These are phyloP conservation scores for Chloroceryle amazona DNA, from an alignment of 2,797 vertebrate species.

Conservation along the genomic window DNA sequence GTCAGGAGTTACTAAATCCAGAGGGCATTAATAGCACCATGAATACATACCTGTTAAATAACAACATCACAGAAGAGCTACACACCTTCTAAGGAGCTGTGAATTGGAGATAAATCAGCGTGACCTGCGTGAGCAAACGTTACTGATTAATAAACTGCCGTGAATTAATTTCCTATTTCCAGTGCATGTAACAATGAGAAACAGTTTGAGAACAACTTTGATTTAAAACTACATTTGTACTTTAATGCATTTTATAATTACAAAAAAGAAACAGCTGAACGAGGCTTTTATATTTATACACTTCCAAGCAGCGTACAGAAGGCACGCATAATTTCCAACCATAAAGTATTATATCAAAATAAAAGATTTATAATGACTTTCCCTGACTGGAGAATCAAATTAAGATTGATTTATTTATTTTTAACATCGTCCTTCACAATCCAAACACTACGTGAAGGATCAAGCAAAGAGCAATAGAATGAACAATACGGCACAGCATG, in stretches of 20 bases:
- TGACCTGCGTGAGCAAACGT: conserved; percentile 67
- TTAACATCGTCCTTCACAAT: not conserved
- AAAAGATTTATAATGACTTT: conserved; percentile 54
- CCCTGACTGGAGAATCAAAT: conserved; percentile 56
- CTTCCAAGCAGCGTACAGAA: conserved; percentile 44
- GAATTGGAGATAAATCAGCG: conserved; percentile 56
- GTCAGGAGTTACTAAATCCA: not conserved
- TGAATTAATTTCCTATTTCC: conserved; percentile 44
- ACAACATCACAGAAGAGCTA: conserved; percentile 34
- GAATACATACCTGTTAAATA: conserved; percentile 33
- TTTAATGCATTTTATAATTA: conserved; percentile 60
- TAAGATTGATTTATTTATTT: not conserved
- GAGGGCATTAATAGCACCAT: not conserved
- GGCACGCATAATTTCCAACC: conserved; percentile 52
- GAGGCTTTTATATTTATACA: conserved; percentile 44
- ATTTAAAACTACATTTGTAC: conserved; percentile 61
- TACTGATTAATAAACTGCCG: conserved; percentile 65
- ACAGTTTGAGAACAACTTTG: conserved; percentile 35
- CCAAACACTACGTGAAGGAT: not conserved
- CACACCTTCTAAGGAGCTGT: conserved; percentile 41
- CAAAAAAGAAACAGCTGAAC: conserved; percentile 45
- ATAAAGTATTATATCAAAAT: conserved; percentile 60
- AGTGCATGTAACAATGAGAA: conserved; percentile 18
- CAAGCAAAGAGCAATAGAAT: conserved; percentile 4
- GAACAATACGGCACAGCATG: conserved; percentile 20